Base-by-base conservation (phyloP, 2,113 vertebrate genomes). In the Myrmecophaga tridactyla region DNA sequence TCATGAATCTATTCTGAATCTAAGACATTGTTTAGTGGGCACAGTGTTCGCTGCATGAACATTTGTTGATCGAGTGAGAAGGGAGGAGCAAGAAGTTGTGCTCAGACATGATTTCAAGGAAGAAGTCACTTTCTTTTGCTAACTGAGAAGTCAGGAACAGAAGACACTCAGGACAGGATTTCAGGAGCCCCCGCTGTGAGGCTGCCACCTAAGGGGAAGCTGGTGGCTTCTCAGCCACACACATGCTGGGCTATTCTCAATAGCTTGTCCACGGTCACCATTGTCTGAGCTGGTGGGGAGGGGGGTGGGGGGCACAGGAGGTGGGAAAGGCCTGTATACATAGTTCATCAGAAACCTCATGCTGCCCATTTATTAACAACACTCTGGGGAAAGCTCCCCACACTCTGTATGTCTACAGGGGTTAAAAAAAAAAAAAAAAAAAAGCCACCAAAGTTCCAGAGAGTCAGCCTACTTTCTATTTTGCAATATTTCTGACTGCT, bases 81-180 rank as follows among this genome's bases (percentile, higher is more conserved):
- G 13, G 51, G 39, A 7, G 1, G 7, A n/a, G 60, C 1, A 4
- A 29, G 27, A 1, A 12, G 15, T 20, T 1, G 5, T n/a, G 21
- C 78, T 70, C 29, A 51, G 34, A 88, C 14, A 31, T 25, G 43
- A 51, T 43, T 78, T 46, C 41, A 4, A 23, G 34, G 8, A 36
- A 78, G 46, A 75, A 63, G 36, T 51, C 51, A n/a, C 36, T 25
- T 58, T 15, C 29, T 81, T 48, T 53, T 69, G 76, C 23, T 90
- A 69, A 72, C 21, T 51, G 14, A 65, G 53, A 29, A 36, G n/a
- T 72, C 77, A 39, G 36, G 34, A 80, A 46, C 0, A 75, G 76
- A 70, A 72, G 73, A 41, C 12, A 21, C 14, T 3, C 53, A 53
- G 53, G 15, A 1, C 11, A 7, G 27, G 14, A 20, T 62, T 58